These are phyloP conservation scores for Mnemiopsis leidyi DNA, from an alignment of 37 sponge, comb jelly and placozoan genomes.

Conservation along the genomic window DNA sequence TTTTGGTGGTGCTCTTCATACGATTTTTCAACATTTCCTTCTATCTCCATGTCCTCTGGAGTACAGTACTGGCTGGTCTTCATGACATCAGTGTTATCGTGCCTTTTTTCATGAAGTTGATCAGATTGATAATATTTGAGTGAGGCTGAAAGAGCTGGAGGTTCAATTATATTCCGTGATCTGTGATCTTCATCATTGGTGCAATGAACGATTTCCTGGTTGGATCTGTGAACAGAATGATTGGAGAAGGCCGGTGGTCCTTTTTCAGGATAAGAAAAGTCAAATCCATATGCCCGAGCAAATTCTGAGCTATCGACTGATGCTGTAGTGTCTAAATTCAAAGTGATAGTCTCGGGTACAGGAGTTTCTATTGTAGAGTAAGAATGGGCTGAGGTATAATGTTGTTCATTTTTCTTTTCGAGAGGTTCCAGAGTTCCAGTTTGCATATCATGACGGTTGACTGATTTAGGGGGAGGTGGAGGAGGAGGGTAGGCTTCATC, in stretches of 20 bases:
- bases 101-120: not conserved
- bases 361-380: no score
- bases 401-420: no score
- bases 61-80: not conserved
- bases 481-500: no score
- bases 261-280: not conserved
- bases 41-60: not conserved
- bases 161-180: no score
- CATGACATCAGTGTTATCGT: not conserved
- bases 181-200: not conserved
- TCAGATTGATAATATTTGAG: no score
- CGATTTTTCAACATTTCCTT: not conserved
- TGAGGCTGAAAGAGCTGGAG: not conserved
- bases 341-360: no score
- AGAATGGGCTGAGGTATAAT: no score
- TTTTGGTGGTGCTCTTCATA: not conserved
- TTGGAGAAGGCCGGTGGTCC: not conserved
- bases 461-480: no score
- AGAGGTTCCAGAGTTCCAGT: no score
- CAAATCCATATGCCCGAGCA: not conserved
- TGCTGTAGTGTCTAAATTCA: not conserved
- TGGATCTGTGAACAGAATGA: not conserved
- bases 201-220: not conserved
- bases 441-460: no score
- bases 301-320: not conserved